Evolutionary conservation across 1,140 invertebrate species (phyloP).

Genomic region (Phthorimaea operculella): DNA sequence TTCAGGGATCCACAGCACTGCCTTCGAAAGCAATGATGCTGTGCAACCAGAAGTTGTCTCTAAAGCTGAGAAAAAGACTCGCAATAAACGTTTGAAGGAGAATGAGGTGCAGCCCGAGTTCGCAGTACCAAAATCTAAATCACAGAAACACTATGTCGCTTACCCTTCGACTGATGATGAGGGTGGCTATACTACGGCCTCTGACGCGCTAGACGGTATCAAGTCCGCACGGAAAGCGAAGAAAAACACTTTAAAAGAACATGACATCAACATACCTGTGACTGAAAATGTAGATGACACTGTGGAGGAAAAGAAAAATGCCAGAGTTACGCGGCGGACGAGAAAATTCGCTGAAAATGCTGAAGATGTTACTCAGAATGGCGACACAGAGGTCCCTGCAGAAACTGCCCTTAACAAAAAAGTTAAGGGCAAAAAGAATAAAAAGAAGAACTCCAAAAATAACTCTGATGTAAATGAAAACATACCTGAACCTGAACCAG

Average conservation of each 20-base stretch:
- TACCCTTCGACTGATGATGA: slow-evolving; percentile 32
- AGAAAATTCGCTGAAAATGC: slow-evolving; percentile 16
- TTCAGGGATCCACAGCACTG: slow-evolving; percentile 38
- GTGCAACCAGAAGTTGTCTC: slow-evolving; percentile 11
- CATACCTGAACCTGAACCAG: background rate
- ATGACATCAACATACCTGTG: slow-evolving; percentile 18
- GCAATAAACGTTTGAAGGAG: slow-evolving; percentile 32
- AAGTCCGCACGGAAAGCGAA: background rate
- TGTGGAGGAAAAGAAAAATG: slow-evolving; percentile 10
- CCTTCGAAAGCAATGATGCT: slow-evolving; percentile 19
- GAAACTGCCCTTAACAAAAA: slow-evolving; percentile 16
- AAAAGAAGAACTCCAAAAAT: slow-evolving; percentile 18
- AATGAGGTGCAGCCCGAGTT: slow-evolving; percentile 16
- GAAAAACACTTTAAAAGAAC: slow-evolving; percentile 41
- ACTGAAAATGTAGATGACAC: slow-evolving; percentile 9
- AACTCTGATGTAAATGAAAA: slow-evolving; percentile 4
- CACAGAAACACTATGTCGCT: slow-evolving; percentile 38
- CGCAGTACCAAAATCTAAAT: slow-evolving; percentile 26
- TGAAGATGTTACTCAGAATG: slow-evolving; percentile 5
- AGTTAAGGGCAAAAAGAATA: slow-evolving; percentile 18
- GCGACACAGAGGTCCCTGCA: background rate
- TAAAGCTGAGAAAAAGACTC: slow-evolving; percentile 35
- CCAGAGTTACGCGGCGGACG: slow-evolving; percentile 22
- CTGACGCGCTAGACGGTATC: no score
- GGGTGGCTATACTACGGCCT: background rate